Evolutionary conservation across 2,888 invertebrate genomes (phyloP).

Genomic region (Sthenelais limicola): DNA sequence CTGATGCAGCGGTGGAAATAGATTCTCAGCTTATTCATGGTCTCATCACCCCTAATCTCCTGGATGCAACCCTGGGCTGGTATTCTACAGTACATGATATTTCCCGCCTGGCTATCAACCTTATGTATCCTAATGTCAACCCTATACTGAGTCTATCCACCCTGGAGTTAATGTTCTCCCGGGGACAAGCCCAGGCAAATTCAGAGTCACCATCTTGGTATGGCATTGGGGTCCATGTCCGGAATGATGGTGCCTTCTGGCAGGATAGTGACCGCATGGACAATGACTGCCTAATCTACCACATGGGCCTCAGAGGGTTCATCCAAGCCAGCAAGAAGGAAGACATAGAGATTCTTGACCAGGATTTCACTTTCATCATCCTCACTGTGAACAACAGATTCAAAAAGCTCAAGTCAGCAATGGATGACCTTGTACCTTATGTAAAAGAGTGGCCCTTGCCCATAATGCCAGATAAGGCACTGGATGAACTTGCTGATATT

Average conservation of each 20-base stretch:
- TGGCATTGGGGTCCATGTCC: constrained; percentile 58
- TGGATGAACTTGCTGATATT: constrained; percentile 59
- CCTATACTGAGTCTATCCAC: constrained; percentile 56
- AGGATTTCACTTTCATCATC: constrained; percentile 23
- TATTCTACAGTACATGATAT: constrained; percentile 64
- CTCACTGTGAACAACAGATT: constrained; percentile 21
- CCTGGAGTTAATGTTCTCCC: constrained; percentile 51
- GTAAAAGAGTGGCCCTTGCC: constrained; percentile 16
- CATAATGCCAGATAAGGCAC: background rate
- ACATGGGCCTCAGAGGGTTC: constrained; percentile 49
- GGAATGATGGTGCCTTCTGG: constrained; percentile 59
- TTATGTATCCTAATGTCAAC: constrained; percentile 51
- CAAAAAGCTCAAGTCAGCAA: constrained; percentile 27
- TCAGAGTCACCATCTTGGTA: constrained; percentile 54
- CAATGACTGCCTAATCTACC: constrained; percentile 60
- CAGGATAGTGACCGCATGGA: constrained; percentile 59
- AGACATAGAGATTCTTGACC: background rate
- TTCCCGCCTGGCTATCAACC: constrained; percentile 58
- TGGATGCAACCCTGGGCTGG: constrained; percentile 66
- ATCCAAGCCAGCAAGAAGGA: background rate
- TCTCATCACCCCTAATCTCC: constrained; percentile 49
- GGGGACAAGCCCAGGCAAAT: constrained; percentile 46
- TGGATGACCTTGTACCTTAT: constrained; percentile 14
- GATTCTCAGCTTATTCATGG: constrained; percentile 31
- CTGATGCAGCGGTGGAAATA: constrained; percentile 19